phyloP scores from a whole-genome alignment of 2,888 invertebrate species.

The Stictocephala bisonia region DNA sequence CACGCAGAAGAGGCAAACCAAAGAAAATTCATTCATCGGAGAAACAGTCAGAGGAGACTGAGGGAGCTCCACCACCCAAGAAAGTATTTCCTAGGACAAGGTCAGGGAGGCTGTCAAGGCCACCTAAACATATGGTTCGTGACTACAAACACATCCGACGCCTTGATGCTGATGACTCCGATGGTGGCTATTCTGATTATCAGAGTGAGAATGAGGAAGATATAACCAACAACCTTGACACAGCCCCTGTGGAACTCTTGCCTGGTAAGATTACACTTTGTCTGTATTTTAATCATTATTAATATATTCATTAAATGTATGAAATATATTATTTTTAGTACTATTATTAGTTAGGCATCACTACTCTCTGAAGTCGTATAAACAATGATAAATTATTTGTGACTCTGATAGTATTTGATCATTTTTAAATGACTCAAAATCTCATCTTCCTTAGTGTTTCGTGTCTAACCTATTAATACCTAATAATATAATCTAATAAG shows the following conservation, averaged over 20 bases:
- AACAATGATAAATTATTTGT: too few species aligned
- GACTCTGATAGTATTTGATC: too few species aligned
- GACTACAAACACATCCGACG: slow-evolving; percentile 66
- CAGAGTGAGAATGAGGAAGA: slow-evolving; percentile 62
- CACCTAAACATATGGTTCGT: slow-evolving; percentile 71
- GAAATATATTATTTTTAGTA: too few species aligned
- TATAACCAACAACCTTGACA: slow-evolving; percentile 36
- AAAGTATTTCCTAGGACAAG: slow-evolving; percentile 66
- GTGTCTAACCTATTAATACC: too few species aligned
- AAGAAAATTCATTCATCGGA: slow-evolving; percentile 21
- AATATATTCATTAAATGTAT: too few species aligned
- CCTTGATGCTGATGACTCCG: slow-evolving; percentile 69
- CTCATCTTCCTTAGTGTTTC: too few species aligned
- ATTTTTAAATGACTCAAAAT: too few species aligned
- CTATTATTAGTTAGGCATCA: too few species aligned
- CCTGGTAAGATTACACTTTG: too few species aligned
- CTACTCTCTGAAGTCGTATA: too few species aligned
- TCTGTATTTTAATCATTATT: too few species aligned
- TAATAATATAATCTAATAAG: too few species aligned
- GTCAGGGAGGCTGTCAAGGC: slow-evolving; percentile 70
- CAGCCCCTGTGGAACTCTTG: slow-evolving; percentile 27
- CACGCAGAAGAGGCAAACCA: slow-evolving; percentile 26
- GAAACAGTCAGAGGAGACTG: slow-evolving; percentile 23
- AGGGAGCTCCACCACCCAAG: slow-evolving; percentile 33
- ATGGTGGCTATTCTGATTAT: slow-evolving; percentile 71